A percentile compares a stretch with the other conserved stretches of the same genome.
Evolutionary conservation across 2,888 invertebrate genomes (phyloP).

Genomic region (Drosophila phalerata): DNA sequence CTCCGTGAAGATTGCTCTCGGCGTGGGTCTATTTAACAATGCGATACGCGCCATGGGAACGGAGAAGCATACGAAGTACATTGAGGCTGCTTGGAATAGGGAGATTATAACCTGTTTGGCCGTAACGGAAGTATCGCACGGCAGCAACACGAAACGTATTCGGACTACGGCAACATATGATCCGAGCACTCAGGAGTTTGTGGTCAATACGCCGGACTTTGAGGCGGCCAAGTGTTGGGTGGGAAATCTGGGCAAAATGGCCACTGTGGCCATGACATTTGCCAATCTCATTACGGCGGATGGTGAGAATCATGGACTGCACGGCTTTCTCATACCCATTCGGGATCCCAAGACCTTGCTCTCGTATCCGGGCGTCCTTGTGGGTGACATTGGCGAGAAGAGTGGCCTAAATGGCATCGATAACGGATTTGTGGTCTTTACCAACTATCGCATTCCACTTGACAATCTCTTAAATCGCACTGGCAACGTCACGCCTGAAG

Average conservation of each 20-base stretch:
- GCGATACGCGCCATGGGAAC: constrained; percentile 91
- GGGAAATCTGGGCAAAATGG: constrained; percentile 95
- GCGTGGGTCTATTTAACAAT: constrained; percentile 91
- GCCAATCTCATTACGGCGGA: constrained; percentile 94
- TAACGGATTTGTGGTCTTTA: constrained; percentile 96
- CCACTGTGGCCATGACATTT: constrained; percentile 94
- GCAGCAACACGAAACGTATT: constrained; percentile 96
- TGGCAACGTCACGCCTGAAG: constrained; percentile 95
- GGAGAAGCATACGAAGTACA: constrained; percentile 90
- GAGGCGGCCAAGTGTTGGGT: constrained; percentile 99
- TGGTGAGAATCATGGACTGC: constrained; percentile 93
- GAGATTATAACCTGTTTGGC: constrained; percentile 93
- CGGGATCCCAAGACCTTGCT: constrained; percentile 91
- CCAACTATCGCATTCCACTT: constrained; percentile 94
- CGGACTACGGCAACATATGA: constrained; percentile 96
- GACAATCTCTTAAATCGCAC: constrained; percentile 94
- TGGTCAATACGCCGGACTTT: constrained; percentile 96
- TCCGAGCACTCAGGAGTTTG: constrained; percentile 90
- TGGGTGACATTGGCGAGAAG: constrained; percentile 97
- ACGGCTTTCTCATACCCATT: constrained; percentile 95
- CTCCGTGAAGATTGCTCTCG: constrained; percentile 92
- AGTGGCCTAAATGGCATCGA: constrained; percentile 96
- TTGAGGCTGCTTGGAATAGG: constrained; percentile 90
- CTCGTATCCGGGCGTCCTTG: constrained; percentile 93
- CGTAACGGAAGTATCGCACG: constrained; percentile 97